Percentiles rank a stretch among this genome's conserved stretches.
Conservation (phyloP, 2,797 vertebrate genomes). For the Pangasius larnaudii region DNA sequence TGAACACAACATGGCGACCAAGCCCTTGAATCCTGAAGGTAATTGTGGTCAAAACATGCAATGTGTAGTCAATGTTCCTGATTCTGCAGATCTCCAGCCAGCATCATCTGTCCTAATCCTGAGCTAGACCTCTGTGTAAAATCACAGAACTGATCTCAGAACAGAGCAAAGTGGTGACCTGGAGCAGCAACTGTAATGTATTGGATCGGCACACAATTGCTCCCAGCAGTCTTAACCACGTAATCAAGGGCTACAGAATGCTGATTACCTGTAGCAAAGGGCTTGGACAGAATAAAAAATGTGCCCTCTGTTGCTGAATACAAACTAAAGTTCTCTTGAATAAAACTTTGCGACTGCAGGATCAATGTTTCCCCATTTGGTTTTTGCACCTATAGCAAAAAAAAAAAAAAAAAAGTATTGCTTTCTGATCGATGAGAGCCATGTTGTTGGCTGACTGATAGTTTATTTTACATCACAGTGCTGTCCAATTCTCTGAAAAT, state of each 20-base stretch:
- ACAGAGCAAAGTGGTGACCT: not conserved
- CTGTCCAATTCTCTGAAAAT: not conserved
- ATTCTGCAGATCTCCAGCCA: slow-evolving; percentile 14
- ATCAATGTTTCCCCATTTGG: not conserved
- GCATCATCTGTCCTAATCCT: not conserved
- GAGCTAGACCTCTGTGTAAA: not conserved
- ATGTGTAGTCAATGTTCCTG: not conserved
- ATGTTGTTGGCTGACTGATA: not conserved
- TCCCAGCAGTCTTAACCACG: not conserved
- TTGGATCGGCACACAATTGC: slow-evolving; percentile 29
- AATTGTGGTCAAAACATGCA: slow-evolving; percentile 32
- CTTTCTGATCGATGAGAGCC: not conserved
- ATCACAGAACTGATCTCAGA: slow-evolving; percentile 31
- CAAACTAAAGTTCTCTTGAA: not conserved
- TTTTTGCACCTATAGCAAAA: not conserved
- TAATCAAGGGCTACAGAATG: slow-evolving; percentile 27
- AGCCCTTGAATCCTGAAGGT: not conserved
- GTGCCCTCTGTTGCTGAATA: not conserved
- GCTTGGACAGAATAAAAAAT: slow-evolving; percentile 7
- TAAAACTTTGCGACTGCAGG: not conserved
- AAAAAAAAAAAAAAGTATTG: not conserved
- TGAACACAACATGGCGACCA: not conserved
- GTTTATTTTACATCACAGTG: not conserved
- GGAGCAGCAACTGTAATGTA: slow-evolving; percentile 38
- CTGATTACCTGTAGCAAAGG: slow-evolving; percentile 24